phyloP scores from a whole-genome alignment of 2,797 vertebrate genomes.

The Notamacropus eugenii region DNA sequence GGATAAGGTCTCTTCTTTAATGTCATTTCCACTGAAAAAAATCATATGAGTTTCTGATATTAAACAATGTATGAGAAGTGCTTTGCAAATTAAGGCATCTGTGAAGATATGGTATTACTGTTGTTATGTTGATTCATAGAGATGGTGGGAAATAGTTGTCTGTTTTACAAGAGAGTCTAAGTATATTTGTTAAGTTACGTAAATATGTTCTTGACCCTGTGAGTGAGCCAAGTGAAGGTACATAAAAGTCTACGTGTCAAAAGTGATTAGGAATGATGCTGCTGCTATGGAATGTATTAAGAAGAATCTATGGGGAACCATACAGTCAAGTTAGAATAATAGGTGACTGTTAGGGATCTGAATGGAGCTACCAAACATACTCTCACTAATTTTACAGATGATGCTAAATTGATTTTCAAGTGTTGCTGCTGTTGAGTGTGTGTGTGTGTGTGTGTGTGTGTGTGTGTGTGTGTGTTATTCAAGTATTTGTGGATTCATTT shows the following conservation, averaged over 20 bases:
- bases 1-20: not conserved
- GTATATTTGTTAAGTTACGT: not conserved
- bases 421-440: not conserved
- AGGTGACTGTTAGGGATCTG: not conserved
- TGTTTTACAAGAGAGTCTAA: not conserved
- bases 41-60: not conserved
- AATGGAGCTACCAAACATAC: not conserved
- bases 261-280: not conserved
- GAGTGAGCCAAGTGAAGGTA: not conserved
- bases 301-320: not conserved
- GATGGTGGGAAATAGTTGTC: not conserved
- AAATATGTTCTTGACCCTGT: not conserved
- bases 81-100: not conserved
- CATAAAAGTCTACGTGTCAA: not conserved
- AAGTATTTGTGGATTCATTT: conserved; percentile 50
- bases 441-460: not conserved
- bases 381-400: not conserved
- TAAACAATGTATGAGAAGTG: not conserved
- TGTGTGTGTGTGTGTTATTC: not conserved
- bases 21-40: not conserved
- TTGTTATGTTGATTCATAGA: not conserved
- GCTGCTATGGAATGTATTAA: not conserved
- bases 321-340: not conserved
- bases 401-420: not conserved
- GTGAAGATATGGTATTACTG: not conserved